Percentiles rank a stretch among this genome's conserved stretches.
Evolutionary conservation across 1,140 invertebrate genomes (phyloP).

Genomic region (Lanistes nyassanus): DNA sequence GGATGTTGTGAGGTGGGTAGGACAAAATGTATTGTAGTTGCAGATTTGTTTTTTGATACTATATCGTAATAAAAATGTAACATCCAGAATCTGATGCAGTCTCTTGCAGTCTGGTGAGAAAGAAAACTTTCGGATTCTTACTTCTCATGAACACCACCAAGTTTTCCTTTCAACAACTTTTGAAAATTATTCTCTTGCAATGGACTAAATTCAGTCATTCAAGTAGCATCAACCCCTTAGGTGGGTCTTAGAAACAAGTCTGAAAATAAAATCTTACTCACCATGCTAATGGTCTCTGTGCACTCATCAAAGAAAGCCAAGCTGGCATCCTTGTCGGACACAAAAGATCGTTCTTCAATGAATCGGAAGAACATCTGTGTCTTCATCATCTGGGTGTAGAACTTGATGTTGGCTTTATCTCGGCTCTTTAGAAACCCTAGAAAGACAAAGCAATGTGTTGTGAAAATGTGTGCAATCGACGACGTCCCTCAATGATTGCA

Average conservation of each 20-base stretch:
- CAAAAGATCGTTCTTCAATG: constrained; percentile 98
- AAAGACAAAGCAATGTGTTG: constrained; percentile 40
- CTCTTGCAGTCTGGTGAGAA: no score
- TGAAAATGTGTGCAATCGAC: no score
- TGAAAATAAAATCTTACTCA: neutral
- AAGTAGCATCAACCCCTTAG: neutral
- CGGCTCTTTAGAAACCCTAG: constrained; percentile 73
- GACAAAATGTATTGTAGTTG: no score
- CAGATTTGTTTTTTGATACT: no score
- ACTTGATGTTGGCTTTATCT: constrained; percentile 89
- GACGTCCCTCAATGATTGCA: neutral
- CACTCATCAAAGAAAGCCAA: constrained; percentile 99
- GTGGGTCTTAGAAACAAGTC: neutral
- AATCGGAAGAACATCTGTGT: constrained; percentile 99
- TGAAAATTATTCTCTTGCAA: neutral
- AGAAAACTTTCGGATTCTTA: no score
- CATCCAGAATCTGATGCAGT: no score
- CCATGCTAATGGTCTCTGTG: constrained; percentile 77
- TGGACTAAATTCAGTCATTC: neutral
- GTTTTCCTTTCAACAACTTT: neutral
- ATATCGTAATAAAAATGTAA: no score
- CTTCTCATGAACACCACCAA: neutral
- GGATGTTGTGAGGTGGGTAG: no score
- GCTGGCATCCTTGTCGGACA: constrained; percentile 92
- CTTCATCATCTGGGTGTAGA: constrained; percentile 87